Evolutionary conservation across 2,888 invertebrate species (phyloP), one percentile per base, ranked within the genome.

Genomic region (Parascotia fuliginaria): DNA sequence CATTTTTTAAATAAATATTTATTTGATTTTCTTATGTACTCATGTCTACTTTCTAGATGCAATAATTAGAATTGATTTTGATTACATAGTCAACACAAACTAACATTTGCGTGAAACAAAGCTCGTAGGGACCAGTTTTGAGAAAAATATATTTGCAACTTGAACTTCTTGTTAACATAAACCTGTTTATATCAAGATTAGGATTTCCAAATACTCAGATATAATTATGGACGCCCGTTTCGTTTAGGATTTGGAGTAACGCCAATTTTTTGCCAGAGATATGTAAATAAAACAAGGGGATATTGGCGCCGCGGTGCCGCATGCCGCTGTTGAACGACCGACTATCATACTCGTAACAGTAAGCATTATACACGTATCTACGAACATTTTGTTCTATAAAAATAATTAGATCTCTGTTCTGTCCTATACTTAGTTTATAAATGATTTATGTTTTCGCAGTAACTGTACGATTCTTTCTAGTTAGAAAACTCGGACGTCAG

Each of bases 271-370:
- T 81, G 70, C 66, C 65, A 52, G 76, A 53, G 77, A 77, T n/a
- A n/a, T 87, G 86, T 85, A 85, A 87, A 89, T 87, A 85, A 84
- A 86, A 79, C 79, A 75, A 74, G 76, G n/a, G 70, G 68, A 72
- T 78, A 79, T 81, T 76, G 85, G 81, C 82, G 81, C 81, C 80
- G 69, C 69, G 62, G 45, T 55, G 63, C 52, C 67, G 70, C 38
- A 27, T 33, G 79, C 79, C 79, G 71, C 68, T 50, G 48, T 36
- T 34, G 43, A 55, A 43, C 38, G 60, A 58, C 38, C 13, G 27
- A 24, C 19, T 19, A 2, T 2, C 5, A 19, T 2, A 3, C 19
- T 19, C 63, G 55, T 61, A 49, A 50, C 53, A 42, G 48, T 46
- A 59, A 54, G 56, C 60, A 58, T 60, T 60, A 46, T 36, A 60